A percentile compares a stretch with the other conserved stretches of the same genome.
phyloP scores from a whole-genome alignment of 2,888 invertebrate genomes.

The Acronicta alni region DNA sequence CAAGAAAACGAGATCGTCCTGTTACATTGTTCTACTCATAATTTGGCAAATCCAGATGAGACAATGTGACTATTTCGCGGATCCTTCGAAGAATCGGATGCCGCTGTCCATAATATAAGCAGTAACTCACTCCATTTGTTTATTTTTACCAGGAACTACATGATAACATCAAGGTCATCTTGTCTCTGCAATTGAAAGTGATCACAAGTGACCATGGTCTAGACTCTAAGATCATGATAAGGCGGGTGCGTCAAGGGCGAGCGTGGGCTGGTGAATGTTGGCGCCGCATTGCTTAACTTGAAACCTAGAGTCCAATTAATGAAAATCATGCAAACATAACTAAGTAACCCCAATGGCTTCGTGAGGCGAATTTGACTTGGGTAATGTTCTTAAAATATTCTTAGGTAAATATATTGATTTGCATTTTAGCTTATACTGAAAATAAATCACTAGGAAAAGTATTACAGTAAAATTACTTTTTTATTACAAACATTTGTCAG shows the following conservation, averaged over 20 bases:
- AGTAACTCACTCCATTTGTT: no score
- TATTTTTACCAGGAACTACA: slow-evolving; percentile 1
- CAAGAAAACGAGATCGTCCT: no score
- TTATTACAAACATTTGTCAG: slow-evolving; percentile 1
- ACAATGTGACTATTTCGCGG: no score
- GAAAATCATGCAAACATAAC: slow-evolving; percentile 19
- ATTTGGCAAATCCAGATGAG: no score
- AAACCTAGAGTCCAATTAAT: slow-evolving; percentile 37
- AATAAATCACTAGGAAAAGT: background rate
- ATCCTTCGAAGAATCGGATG: no score
- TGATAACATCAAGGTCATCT: slow-evolving; percentile 12
- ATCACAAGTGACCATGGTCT: slow-evolving; percentile 42
- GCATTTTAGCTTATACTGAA: background rate
- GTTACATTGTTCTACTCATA: no score
- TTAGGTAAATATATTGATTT: background rate
- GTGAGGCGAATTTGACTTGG: slow-evolving; percentile 3
- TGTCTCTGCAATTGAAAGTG: slow-evolving; percentile 38
- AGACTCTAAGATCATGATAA: slow-evolving; percentile 39
- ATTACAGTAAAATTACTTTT: background rate
- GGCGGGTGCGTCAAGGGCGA: slow-evolving; percentile 64
- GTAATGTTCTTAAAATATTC: background rate
- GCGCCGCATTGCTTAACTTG: slow-evolving; percentile 62
- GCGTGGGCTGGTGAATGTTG: slow-evolving; percentile 75
- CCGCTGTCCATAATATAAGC: no score
- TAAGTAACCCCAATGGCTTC: slow-evolving; percentile 5